Conservation (phyloP, 1,140 invertebrate genomes). For the Magallana gigas region DNA sequence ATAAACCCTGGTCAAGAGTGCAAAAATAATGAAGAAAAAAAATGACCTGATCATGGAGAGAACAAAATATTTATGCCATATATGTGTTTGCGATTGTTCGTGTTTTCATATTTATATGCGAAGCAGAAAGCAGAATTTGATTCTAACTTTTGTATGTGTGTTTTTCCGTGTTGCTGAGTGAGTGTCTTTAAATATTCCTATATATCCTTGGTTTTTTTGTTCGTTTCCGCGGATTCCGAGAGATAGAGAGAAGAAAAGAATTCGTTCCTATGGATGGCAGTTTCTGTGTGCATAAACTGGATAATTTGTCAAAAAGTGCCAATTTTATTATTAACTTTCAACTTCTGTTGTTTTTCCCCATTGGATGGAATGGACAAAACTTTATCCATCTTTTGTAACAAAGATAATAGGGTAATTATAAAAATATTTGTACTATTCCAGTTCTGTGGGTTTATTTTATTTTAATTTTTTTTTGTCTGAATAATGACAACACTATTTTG, state of each 20-base stretch:
- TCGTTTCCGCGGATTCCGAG: background rate
- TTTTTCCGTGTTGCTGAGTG: background rate
- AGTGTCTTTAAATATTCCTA: background rate
- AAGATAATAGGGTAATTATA: slow-evolving; percentile 12
- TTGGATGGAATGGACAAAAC: background rate
- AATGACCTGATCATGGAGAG: slow-evolving; percentile 28
- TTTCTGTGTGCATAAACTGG: slow-evolving; percentile 10
- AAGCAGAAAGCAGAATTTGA: slow-evolving; percentile 28
- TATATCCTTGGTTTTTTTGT: background rate
- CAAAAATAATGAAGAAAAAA: background rate
- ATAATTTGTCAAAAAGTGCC: slow-evolving; percentile 36
- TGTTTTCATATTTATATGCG: slow-evolving; percentile 36
- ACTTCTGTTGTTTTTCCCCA: background rate
- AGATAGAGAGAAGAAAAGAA: background rate
- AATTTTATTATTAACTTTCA: slow-evolving; percentile 15
- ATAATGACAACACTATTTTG: too few relatives aligned
- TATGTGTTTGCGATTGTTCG: slow-evolving; percentile 22
- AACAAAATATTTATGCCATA: slow-evolving; percentile 19
- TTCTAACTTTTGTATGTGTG: slow-evolving; percentile 31
- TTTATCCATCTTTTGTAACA: background rate
- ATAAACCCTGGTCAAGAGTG: slow-evolving; percentile 25
- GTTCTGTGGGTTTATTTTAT: background rate
- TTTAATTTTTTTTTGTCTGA: too few relatives aligned
- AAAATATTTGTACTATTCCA: slow-evolving; percentile 15
- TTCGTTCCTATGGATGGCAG: background rate